A percentile compares a stretch with the other conserved stretches of the same genome.
Conservation (phyloP, 2,113 vertebrate genomes). For the Pygoscelis antarcticus region DNA sequence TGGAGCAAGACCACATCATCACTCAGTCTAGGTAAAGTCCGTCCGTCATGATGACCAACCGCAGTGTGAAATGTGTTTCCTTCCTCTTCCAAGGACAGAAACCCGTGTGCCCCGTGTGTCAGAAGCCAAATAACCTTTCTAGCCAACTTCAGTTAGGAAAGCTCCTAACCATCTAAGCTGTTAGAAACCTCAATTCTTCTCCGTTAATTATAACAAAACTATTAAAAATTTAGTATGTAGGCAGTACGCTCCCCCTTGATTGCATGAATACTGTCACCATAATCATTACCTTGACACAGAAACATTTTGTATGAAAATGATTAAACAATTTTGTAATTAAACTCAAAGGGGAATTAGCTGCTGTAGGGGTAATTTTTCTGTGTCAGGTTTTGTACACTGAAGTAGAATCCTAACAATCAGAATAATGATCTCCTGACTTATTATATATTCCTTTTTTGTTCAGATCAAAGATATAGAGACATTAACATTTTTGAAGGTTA, state of each 20-base stretch:
- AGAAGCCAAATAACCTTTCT: neutral
- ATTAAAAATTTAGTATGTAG: neutral
- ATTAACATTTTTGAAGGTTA: neutral
- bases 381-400: neutral
- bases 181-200: neutral
- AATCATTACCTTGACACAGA: neutral
- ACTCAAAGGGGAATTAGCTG: neutral
- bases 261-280: neutral
- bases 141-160: neutral
- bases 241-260: neutral
- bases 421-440: neutral
- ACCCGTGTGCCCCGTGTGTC: accelerated
- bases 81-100: neutral
- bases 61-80: neutral
- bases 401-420: neutral
- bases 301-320: neutral
- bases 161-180: neutral
- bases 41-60: accelerated
- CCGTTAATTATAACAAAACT: neutral
- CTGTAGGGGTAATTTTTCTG: neutral
- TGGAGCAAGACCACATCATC: neutral
- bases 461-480: neutral
- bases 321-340: neutral
- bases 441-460: neutral
- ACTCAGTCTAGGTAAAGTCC: neutral